These are phyloP conservation scores for Sycophila texana DNA, from an alignment of 2,888 invertebrate genomes.

Conservation along the genomic window DNA sequence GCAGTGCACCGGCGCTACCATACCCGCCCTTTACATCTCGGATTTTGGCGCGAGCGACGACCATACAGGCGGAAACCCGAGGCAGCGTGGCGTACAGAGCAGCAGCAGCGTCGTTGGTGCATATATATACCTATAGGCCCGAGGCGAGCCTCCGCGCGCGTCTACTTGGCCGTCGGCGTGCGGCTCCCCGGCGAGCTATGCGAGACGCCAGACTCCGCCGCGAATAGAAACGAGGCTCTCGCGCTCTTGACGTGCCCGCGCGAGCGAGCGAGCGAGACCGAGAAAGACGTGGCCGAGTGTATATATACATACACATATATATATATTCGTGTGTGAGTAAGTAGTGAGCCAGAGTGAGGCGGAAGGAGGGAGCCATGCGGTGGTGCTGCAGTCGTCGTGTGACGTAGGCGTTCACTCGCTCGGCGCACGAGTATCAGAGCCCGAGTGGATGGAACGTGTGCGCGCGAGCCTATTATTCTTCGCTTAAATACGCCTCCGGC, in stretches of 20 bases:
- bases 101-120: conserved; percentile 25
- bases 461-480: conserved; percentile 42
- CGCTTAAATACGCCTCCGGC: conserved; percentile 32
- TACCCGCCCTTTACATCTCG: background rate
- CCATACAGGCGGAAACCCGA: conserved; percentile 45
- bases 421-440: conserved; percentile 27
- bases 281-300: too few species aligned
- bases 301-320: too few species aligned
- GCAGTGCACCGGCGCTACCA: background rate
- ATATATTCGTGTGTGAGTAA: too few species aligned
- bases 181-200: conserved; percentile 43
- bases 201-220: conserved; percentile 42
- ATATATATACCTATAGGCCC: conserved; percentile 9
- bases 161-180: conserved; percentile 1
- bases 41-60: conserved; percentile 13
- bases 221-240: conserved; percentile 55
- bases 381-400: conserved; percentile 3
- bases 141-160: background rate
- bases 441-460: background rate
- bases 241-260: background rate
- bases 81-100: background rate
- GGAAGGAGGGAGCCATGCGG: background rate
- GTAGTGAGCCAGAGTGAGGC: too few species aligned
- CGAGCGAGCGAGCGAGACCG: too few species aligned
- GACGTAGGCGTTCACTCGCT: conserved; percentile 19